phyloP scores from a whole-genome alignment of 2,797 vertebrate genomes.

The Alosa sapidissima region DNA sequence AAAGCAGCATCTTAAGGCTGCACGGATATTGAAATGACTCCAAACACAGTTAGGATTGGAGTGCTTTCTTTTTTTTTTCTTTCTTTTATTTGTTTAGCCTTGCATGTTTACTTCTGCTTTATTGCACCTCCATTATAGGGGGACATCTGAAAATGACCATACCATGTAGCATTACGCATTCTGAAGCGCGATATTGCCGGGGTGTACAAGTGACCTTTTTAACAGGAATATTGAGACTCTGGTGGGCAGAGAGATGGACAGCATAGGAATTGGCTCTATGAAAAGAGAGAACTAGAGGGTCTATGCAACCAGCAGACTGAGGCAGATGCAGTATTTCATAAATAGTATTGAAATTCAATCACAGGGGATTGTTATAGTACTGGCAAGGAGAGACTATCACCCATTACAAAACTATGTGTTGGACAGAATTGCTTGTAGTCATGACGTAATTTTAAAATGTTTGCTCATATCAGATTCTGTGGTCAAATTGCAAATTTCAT shows the following conservation, averaged over 20 bases:
- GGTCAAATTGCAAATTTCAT: not conserved
- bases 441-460: not conserved
- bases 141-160: not conserved
- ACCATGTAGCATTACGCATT: not conserved
- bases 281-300: not conserved
- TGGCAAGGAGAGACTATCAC: not conserved
- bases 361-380: not conserved
- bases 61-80: not conserved
- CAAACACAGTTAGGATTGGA: not conserved
- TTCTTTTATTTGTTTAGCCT: not conserved
- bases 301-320: not conserved
- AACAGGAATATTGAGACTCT: not conserved
- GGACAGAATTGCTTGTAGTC: not conserved
- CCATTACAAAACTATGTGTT: not conserved
- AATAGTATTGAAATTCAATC: not conserved
- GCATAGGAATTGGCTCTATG: not conserved
- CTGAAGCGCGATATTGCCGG: not conserved
- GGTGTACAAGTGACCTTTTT: not conserved
- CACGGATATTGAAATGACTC: not conserved
- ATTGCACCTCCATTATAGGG: not conserved
- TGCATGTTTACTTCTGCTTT: not conserved
- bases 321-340: not conserved
- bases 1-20: not conserved
- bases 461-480: not conserved
- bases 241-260: not conserved